Percentiles rank a stretch among this genome's conserved stretches.
Evolutionary conservation across 2,797 vertebrate species (phyloP).

Genomic region (Lithobates sylvaticus): DNA sequence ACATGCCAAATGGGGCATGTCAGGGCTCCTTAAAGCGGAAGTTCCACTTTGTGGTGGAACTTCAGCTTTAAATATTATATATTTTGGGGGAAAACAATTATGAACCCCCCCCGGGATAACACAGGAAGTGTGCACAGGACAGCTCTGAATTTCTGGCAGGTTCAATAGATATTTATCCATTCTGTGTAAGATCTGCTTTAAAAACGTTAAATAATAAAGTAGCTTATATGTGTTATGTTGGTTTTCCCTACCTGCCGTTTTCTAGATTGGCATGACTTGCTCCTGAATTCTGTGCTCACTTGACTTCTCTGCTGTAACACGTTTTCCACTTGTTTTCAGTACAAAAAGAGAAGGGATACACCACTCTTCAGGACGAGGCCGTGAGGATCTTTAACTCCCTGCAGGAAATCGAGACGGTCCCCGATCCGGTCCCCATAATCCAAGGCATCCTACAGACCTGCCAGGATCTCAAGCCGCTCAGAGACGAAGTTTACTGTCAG

Average conservation of each 20-base stretch:
- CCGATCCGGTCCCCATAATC: conserved; percentile 90
- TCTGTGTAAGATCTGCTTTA: too few species aligned
- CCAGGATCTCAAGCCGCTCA: conserved; percentile 86
- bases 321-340: conserved; percentile 71
- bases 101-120: too few species aligned
- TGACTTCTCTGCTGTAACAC: not conserved
- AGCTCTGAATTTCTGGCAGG: too few species aligned
- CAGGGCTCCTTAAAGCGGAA: too few species aligned
- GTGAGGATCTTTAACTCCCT: conserved; percentile 95
- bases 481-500: conserved; percentile 94
- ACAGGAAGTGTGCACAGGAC: too few species aligned
- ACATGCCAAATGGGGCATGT: too few species aligned
- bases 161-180: too few species aligned
- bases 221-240: too few species aligned
- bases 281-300: not conserved
- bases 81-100: too few species aligned
- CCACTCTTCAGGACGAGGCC: conserved; percentile 92
- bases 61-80: too few species aligned
- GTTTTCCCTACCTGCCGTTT: not conserved
- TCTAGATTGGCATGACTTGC: not conserved
- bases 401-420: conserved; percentile 90
- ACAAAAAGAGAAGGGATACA: conserved; percentile 93
- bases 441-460: conserved; percentile 94
- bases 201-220: too few species aligned
- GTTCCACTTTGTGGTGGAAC: too few species aligned